These are phyloP conservation scores for Vulpes ferrilata DNA, from an alignment of 2,113 vertebrate species.

Conservation along the genomic window DNA sequence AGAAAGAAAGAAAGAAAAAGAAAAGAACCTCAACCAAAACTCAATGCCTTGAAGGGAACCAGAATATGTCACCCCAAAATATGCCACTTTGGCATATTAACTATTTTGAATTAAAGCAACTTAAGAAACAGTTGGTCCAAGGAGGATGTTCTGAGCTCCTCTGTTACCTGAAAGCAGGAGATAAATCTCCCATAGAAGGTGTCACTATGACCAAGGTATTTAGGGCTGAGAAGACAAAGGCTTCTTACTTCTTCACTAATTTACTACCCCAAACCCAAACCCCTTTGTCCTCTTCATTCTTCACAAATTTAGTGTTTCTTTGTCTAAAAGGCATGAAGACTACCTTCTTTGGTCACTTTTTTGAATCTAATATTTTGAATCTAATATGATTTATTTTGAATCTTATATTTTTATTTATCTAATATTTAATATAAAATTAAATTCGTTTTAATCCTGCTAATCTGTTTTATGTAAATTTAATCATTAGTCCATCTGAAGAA, in stretches of 20 bases:
- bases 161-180: background rate
- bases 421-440: background rate
- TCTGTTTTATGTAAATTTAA: background rate
- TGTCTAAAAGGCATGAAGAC: background rate
- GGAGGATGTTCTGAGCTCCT: background rate
- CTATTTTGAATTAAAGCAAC: background rate
- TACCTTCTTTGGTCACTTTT: background rate
- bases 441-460: background rate
- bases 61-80: background rate
- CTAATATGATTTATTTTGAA: too few relatives aligned
- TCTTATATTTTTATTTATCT: too few relatives aligned
- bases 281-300: background rate
- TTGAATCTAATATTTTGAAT: background rate
- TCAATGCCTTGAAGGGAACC: background rate
- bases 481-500: background rate
- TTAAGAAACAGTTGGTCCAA: background rate
- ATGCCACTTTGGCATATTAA: background rate
- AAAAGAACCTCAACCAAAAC: background rate
- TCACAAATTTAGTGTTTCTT: background rate
- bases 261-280: background rate
- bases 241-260: background rate
- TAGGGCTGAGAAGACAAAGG: background rate
- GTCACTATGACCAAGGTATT: background rate
- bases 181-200: background rate
- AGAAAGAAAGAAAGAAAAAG: background rate